Conservation (phyloP, 1,140 invertebrate genomes). For the Lasaia peninsularis region DNA sequence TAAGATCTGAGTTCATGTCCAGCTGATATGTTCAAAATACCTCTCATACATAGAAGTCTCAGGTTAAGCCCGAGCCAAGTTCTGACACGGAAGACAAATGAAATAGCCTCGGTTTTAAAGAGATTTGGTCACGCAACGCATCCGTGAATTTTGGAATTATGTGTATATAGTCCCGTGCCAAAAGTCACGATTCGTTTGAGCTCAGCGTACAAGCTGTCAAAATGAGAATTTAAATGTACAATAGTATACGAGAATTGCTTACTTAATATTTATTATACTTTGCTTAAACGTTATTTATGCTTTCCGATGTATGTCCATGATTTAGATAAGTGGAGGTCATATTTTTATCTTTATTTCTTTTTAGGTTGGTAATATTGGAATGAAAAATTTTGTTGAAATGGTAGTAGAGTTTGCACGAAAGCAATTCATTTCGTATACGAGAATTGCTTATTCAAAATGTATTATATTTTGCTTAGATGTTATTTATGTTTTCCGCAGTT, state of each 20-base stretch:
- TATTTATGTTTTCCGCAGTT: no score
- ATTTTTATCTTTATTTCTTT: not conserved
- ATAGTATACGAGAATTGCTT: constrained; percentile 1
- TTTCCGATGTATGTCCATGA: not conserved
- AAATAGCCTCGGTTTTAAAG: constrained; percentile 1
- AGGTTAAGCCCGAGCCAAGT: constrained; percentile 21
- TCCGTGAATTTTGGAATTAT: constrained; percentile 16
- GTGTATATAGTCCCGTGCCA: constrained; percentile 11
- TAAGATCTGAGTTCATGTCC: no score
- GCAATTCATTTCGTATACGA: no score
- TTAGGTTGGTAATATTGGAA: not conserved
- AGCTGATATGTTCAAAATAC: not conserved
- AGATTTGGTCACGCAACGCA: constrained; percentile 19
- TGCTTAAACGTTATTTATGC: constrained; percentile 5
- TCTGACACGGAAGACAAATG: constrained; percentile 23
- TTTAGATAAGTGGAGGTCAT: not conserved
- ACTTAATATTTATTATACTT: constrained; percentile 6
- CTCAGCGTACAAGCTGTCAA: constrained; percentile 8
- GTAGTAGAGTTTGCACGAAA: no score
- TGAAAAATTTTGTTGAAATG: no score
- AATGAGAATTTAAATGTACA: constrained; percentile 10
- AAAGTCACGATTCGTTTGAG: constrained; percentile 12
- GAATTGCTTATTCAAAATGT: no score
- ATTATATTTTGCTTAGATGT: no score
- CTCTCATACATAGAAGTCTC: not conserved